phyloP scores from a whole-genome alignment of 2,113 vertebrate genomes.

The Leptosomus discolor region DNA sequence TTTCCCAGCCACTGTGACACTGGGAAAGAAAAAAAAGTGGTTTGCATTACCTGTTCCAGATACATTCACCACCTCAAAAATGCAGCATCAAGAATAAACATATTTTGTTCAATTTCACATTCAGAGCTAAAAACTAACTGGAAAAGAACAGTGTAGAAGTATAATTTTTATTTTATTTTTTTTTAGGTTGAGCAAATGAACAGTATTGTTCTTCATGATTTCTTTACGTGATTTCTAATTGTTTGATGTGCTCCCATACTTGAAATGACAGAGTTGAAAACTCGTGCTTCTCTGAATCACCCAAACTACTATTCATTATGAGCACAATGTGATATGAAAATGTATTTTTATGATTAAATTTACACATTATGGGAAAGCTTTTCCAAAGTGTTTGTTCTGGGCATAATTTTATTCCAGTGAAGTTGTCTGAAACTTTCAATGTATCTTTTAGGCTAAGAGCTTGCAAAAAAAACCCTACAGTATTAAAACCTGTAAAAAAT shows the following conservation, averaged over 20 bases:
- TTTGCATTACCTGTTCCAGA: background rate
- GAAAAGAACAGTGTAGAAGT: background rate
- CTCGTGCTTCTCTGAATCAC: background rate
- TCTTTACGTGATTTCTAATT: background rate
- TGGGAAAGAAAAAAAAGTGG: accelerated
- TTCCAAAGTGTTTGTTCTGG: background rate
- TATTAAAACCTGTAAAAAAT: background rate
- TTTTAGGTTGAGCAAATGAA: background rate
- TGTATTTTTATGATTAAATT: background rate
- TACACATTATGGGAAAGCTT: accelerated
- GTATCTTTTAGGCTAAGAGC: background rate
- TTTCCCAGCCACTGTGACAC: background rate
- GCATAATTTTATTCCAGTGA: background rate
- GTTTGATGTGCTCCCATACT: background rate
- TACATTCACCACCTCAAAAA: background rate
- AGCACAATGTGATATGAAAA: background rate
- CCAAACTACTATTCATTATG: background rate
- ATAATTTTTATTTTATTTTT: background rate
- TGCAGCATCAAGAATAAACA: background rate
- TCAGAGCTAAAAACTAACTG: background rate
- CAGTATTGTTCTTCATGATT: background rate
- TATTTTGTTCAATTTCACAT: background rate
- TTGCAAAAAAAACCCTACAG: background rate
- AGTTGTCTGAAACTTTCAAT: background rate
- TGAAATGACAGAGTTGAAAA: background rate